Percentiles rank a stretch among this genome's conserved stretches.
Evolutionary conservation across 2,797 vertebrate genomes (phyloP).

Genomic region (Enteromius treurensis): DNA sequence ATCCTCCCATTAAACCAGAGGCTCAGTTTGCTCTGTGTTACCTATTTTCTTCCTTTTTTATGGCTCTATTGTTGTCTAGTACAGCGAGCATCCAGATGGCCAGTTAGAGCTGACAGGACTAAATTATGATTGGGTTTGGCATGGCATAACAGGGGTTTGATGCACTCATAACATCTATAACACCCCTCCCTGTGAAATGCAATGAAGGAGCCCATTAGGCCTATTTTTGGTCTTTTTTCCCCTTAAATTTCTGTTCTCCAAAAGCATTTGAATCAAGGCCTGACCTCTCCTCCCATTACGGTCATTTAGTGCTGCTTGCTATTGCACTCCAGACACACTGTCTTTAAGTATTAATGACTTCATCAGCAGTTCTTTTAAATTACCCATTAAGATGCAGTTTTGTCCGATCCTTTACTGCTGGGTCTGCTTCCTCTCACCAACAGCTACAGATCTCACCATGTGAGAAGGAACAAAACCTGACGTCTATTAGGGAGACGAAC

Average conservation of each 20-base stretch:
- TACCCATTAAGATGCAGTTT: slow-evolving; percentile 57
- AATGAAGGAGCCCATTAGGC: slow-evolving; percentile 40
- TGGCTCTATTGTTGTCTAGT: slow-evolving; percentile 27
- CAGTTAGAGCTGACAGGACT: slow-evolving; percentile 53
- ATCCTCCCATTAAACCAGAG: neutral
- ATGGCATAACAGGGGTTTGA: slow-evolving; percentile 47
- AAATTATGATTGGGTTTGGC: slow-evolving; percentile 55
- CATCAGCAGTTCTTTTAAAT: slow-evolving; percentile 67
- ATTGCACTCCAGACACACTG: slow-evolving; percentile 56
- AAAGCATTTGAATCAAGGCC: slow-evolving; percentile 49
- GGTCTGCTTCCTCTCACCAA: slow-evolving; percentile 42
- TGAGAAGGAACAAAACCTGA: slow-evolving; percentile 21
- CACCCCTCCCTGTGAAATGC: slow-evolving; percentile 18
- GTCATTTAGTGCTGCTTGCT: slow-evolving; percentile 56
- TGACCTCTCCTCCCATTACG: slow-evolving; percentile 55
- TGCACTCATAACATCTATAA: slow-evolving; percentile 45
- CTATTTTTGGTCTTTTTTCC: neutral
- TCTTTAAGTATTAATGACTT: slow-evolving; percentile 68
- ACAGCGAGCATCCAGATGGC: slow-evolving; percentile 52
- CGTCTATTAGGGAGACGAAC: neutral
- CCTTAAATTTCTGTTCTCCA: slow-evolving; percentile 40
- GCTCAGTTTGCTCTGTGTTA: slow-evolving; percentile 1
- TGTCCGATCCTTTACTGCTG: slow-evolving; percentile 46
- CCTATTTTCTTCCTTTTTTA: slow-evolving; percentile 8
- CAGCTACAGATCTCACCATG: slow-evolving; percentile 24